Evolutionary conservation across 2,797 vertebrate genomes (phyloP).

Genomic region (Acomys russatus): DNA sequence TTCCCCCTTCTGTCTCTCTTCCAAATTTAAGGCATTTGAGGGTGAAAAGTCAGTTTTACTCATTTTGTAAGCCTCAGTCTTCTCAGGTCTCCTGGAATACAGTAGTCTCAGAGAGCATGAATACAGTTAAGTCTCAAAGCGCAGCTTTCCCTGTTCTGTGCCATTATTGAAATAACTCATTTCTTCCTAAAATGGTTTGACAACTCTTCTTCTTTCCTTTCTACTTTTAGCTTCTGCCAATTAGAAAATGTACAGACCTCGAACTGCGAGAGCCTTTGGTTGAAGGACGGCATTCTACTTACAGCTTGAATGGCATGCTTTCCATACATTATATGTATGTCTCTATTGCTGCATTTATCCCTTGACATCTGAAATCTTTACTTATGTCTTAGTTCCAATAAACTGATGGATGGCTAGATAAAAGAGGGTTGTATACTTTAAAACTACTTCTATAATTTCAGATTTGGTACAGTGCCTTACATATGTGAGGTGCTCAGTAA

Average conservation of each 20-base stretch:
- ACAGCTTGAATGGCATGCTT: neutral
- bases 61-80: neutral
- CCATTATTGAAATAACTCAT: neutral
- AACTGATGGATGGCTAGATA: neutral
- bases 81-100: neutral
- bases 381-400: neutral
- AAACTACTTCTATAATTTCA: conserved; percentile 38
- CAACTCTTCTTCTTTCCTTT: neutral
- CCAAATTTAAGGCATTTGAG: neutral
- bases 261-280: neutral
- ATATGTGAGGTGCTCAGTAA: neutral
- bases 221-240: neutral
- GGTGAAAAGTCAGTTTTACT: neutral
- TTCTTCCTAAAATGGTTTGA: neutral
- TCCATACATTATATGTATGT: neutral
- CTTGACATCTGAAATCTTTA: conserved; percentile 39
- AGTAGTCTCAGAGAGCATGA: neutral
- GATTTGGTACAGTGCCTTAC: neutral
- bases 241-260: neutral
- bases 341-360: neutral
- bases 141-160: neutral
- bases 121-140: neutral
- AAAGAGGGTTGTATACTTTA: neutral
- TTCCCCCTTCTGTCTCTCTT: neutral
- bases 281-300: neutral